Evolutionary conservation across 2,888 invertebrate genomes (phyloP), one percentile per base, ranked within the genome.

Genomic region (Matsumyia berberina): DNA sequence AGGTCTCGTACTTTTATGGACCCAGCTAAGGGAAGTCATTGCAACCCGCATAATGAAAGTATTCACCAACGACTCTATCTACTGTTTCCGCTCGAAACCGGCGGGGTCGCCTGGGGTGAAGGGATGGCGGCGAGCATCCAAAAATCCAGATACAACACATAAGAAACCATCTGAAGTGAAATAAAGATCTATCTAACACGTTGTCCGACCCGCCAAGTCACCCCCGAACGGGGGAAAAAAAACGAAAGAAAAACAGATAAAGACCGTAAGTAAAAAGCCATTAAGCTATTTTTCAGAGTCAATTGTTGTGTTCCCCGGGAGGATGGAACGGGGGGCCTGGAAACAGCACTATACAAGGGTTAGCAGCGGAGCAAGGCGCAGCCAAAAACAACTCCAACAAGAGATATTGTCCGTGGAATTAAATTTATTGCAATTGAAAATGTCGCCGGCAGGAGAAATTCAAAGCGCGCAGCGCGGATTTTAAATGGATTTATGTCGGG

Each of bases 221-320:
- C 19, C 49, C 58, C 12, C 51, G n/a, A 35, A 44, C 24, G 2
- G 24, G 24, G 2, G 24, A 4, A 24, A 24, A 24, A 24, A 24
- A 24, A 1, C 24, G 24, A 24, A 24, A 24, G 4, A 70, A 78
- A 62, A 85, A 70, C 53, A 74, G 79, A 79, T 64, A 79, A 69
- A 57, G 79, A 85, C 79, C 60, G 79, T 79, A 85, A 85, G 83
- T 79, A 85, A 85, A 85, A 85, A 85, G 83, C 79, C 79, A 85
- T 85, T 85, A 85, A 85, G 79, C 79, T 58, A 85, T 85, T 85
- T 79, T 85, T 79, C 83, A 85, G 79, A 85, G 83, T 85, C 83
- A 85, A 85, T 79, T 85, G 83, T 74, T 79, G 57, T 79, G 62
- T 74, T 51, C 9, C 11, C 33, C 57, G 44, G 39, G 12, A 3